These are phyloP conservation scores for Drosophila anceps DNA, from an alignment of 2,888 invertebrate species.

Conservation along the genomic window DNA sequence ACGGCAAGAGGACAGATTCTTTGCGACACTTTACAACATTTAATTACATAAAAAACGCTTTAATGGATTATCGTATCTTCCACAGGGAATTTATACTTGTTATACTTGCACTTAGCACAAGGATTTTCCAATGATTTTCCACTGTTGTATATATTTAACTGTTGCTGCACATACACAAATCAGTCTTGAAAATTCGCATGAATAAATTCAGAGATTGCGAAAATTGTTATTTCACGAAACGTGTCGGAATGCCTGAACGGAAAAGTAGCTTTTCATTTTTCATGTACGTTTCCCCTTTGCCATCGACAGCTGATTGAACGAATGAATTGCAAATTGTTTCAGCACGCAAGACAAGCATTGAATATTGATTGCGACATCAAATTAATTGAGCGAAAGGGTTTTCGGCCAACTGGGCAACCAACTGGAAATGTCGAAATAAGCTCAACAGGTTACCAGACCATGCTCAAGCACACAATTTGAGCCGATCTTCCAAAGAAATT, in stretches of 20 bases:
- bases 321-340: slow-evolving; percentile 40
- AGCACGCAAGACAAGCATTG: slow-evolving; percentile 27
- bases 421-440: slow-evolving; percentile 29
- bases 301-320: slow-evolving; percentile 20
- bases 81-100: not conserved
- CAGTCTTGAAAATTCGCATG: slow-evolving; percentile 3
- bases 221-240: slow-evolving; percentile 1
- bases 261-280: slow-evolving; percentile 13
- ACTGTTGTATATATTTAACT: not conserved
- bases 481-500: not conserved
- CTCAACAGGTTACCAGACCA: slow-evolving; percentile 45
- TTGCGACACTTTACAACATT: slow-evolving; percentile 23
- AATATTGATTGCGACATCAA: slow-evolving; percentile 58
- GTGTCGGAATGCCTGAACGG: slow-evolving; percentile 11
- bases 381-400: slow-evolving; percentile 71
- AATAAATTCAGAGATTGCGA: slow-evolving; percentile 10
- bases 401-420: slow-evolving; percentile 25
- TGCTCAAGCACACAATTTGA: not conserved
- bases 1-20: slow-evolving; percentile 11
- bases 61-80: slow-evolving; percentile 10
- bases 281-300: slow-evolving; percentile 4
- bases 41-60: slow-evolving; percentile 43
- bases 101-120: not conserved
- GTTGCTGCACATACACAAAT: not conserved
- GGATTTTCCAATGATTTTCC: not conserved